Base-by-base conservation (phyloP, 2,888 invertebrate genomes). In the Mythimna impura region DNA sequence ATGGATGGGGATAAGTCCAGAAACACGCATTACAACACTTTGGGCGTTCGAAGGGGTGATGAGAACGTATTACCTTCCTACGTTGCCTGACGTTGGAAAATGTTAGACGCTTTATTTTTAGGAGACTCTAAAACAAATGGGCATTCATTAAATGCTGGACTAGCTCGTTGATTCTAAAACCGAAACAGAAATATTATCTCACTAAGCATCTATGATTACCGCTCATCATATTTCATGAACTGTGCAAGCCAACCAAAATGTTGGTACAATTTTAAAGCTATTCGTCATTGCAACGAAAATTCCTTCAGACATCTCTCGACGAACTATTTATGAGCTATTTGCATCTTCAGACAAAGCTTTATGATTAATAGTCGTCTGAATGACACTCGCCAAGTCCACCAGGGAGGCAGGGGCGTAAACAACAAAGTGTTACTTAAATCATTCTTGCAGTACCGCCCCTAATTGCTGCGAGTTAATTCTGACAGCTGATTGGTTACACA, bases 361-460 rank as follows among this genome's bases (percentile, higher is more conserved):
- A 79, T 93, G 94, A 94, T 94, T 93, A 93, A 94, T 94, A 85
- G 89, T 89, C 78, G 76, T 67, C 71, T 73, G 83, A 90, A 91
- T 91, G 91, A 91, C 91, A 91, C 90, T 88, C 79, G 84, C 86
- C 78, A 83, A 89, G 89, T 90, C 87, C 83, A 84, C 80, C 77
- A 70, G 68, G 47, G 81, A 76, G 88, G 90, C 77, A 71, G 68
- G 50, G 81, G 74, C 88, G 90, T 91, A 91, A 92, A 93, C 93
- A 93, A 91, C 88, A 90, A 93, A 93, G 88, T 94, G 92, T 90
- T 88, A 87, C 88, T 89, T 89, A 91, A 91, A 93, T 91, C 87
- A 89, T 89, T 91, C 91, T 90, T 87, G 87, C 90, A 87, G 88
- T 85, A 84, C 86, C 86, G 85, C 84, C 87, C 88, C 86, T 93